A percentile compares a stretch with the other conserved stretches of the same genome.
Evolutionary conservation across 2,888 invertebrate genomes (phyloP).

Genomic region (Tortrix viridana): DNA sequence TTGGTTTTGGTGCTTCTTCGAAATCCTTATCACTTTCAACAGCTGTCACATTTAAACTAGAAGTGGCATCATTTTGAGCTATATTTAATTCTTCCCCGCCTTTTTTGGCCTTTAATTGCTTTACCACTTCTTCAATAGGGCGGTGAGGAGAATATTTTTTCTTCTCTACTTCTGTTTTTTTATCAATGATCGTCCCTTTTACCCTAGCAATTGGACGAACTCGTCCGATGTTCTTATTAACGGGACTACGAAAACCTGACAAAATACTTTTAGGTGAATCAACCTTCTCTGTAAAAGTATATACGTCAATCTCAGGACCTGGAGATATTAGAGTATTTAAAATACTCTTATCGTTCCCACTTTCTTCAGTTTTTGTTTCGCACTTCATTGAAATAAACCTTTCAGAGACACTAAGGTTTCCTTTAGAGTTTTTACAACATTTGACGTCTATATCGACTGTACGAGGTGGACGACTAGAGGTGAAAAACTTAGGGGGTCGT

Average conservation of each 20-base stretch:
- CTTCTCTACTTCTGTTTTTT: conserved; percentile 72
- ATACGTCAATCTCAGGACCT: conserved; percentile 77
- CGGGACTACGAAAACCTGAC: conserved; percentile 72
- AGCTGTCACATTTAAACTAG: conserved; percentile 49
- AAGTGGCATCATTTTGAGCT: conserved; percentile 47
- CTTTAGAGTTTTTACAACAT: conserved; percentile 76
- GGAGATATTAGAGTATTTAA: conserved; percentile 68
- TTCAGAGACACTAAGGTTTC: conserved; percentile 75
- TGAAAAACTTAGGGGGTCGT: conserved; percentile 78
- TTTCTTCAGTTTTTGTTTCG: conserved; percentile 68
- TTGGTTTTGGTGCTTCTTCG: conserved; percentile 70
- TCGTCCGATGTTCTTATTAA: conserved; percentile 71
- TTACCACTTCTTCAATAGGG: conserved; percentile 79
- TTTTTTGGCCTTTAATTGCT: conserved; percentile 75
- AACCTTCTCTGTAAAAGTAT: conserved; percentile 79
- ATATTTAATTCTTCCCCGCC: conserved; percentile 65
- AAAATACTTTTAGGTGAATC: conserved; percentile 79
- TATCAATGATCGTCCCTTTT: conserved; percentile 78
- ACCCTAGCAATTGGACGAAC: conserved; percentile 80
- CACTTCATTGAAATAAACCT: conserved; percentile 73
- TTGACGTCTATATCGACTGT: conserved; percentile 78
- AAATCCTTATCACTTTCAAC: conserved; percentile 51
- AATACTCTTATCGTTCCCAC: conserved; percentile 61
- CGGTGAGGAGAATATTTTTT: conserved; percentile 78
- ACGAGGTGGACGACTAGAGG: conserved; percentile 72